phyloP scores from a whole-genome alignment of 2,113 vertebrate genomes.

The Bos taurus region ARS-UCD2.0 NC_037329.1:26610501-26611000 shows the following conservation, averaged over 20 bases:
- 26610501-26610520: background rate
- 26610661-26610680: background rate
- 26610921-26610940: background rate
- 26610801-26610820: background rate
- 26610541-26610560: background rate
- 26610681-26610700: background rate
- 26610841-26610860: background rate
- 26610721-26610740: background rate
- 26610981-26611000: background rate
- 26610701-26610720: background rate
- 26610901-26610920: background rate
- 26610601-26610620: background rate
- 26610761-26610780: background rate
- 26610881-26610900: background rate
- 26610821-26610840: background rate
- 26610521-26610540: background rate
- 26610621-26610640: background rate
- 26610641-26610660: background rate
- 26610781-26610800: background rate
- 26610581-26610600: background rate
- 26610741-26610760: background rate
- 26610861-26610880: background rate
- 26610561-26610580: background rate
- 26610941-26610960: background rate
- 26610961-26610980: background rate